Percentiles rank a stretch among this genome's conserved stretches.
phyloP scores from a whole-genome alignment of 2,797 vertebrate species.

The Cossypha niveicapilla region DNA sequence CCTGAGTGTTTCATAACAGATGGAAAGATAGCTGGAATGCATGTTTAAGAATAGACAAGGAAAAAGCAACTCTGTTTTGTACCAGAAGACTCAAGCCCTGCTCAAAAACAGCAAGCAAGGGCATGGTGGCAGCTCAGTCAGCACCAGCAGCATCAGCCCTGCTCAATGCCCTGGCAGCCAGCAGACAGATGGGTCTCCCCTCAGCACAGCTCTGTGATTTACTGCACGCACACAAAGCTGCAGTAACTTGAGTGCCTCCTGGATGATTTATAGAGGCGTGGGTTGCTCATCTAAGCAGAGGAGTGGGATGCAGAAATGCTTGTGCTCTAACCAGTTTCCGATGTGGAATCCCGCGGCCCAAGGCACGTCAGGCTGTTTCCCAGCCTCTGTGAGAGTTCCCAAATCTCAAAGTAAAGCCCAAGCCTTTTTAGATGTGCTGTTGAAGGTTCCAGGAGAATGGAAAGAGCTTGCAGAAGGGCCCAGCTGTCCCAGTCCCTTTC shows the following conservation, averaged over 20 bases:
- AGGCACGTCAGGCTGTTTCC: background rate
- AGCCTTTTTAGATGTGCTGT: background rate
- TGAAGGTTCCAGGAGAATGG: background rate
- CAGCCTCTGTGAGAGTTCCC: background rate
- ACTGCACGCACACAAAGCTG: background rate
- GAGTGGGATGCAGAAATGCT: slow-evolving; percentile 45
- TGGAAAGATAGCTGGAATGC: background rate
- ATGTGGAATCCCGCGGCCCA: background rate
- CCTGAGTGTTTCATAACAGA: slow-evolving; percentile 37
- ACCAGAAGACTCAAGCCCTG: background rate
- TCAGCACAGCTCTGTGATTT: background rate
- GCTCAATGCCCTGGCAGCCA: background rate
- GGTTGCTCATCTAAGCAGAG: slow-evolving; percentile 41
- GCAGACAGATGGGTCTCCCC: background rate
- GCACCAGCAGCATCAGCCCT: background rate
- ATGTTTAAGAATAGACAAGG: background rate
- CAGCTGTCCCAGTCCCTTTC: background rate
- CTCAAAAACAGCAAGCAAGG: background rate
- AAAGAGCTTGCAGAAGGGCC: background rate
- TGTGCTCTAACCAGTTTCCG: slow-evolving; percentile 46
- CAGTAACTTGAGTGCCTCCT: background rate
- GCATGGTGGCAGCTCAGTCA: background rate
- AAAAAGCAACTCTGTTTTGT: background rate
- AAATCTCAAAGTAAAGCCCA: background rate
- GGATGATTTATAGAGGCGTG: slow-evolving; percentile 30